Evolutionary conservation across 2,113 vertebrate species (phyloP), one percentile per base, ranked within the genome.

Genomic region (Leuciscus idus): DNA sequence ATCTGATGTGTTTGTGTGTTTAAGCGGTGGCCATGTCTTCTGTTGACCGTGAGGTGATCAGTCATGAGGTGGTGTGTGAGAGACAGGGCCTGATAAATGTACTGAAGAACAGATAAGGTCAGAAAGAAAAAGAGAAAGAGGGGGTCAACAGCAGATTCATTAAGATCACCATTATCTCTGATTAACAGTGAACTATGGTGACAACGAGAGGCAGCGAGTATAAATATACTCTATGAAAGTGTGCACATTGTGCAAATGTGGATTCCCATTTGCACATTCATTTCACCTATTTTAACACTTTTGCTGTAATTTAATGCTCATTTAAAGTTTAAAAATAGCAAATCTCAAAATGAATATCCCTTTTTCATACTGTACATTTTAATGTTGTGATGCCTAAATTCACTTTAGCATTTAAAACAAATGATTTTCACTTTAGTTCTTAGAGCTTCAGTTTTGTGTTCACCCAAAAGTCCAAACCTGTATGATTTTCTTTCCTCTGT

Each of bases 91-190:
- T 90, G 92, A 91, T 76, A 66, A 85, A 66, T 46, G 84, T 11
- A 43, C 39, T 43, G 39, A 8, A 70, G 5, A 46, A 80, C 10
- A 82, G 85, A 64, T 81, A 64, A 91, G 23, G 8, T 92, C 93
- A 94, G 94, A 93, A 93, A 95, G 94, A 96, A 11, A 50, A 92
- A 94, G 87, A 92, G 93, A 93, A 94, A 73, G 83, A 76, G 57
- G 55, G 36, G 57, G 33, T 84, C 74, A 39, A 89, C 90, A 87
- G 84, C 95, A 95, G 95, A 93, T 93, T 93, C 94, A 90, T 92
- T 94, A 94, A 92, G 93, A 95, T 94, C 92, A 94, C 61, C 93
- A 92, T 94, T 95, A 94, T 96, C 96, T 96, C 93, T 92, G 94
- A 95, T 93, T 95, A 94, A 96, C 96, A 96, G 95, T 95, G 26